These are phyloP conservation scores for Dinocampus coccinellae DNA, from an alignment of 2,888 invertebrate species.

Conservation along the genomic window DNA sequence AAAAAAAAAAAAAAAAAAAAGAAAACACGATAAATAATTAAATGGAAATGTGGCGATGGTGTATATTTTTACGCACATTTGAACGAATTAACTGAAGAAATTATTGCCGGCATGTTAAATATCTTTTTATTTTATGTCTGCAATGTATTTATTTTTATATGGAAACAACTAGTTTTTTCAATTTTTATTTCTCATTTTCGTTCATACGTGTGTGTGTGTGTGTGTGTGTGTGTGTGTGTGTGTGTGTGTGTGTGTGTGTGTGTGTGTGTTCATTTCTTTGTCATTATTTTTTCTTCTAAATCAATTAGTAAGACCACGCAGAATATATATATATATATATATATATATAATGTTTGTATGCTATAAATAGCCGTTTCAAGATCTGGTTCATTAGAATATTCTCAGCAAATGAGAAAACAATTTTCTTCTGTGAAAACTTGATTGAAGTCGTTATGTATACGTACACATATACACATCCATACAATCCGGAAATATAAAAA, in stretches of 20 bases:
- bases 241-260: no score
- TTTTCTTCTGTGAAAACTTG: background rate
- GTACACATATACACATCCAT: background rate
- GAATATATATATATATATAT: no score
- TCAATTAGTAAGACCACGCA: no score
- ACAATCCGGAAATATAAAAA: background rate
- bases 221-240: no score
- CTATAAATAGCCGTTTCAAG: background rate
- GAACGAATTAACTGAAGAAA: background rate
- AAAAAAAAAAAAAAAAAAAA: no score
- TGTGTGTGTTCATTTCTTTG: no score
- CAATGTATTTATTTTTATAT: background rate
- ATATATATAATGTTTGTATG: background rate
- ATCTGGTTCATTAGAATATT: background rate
- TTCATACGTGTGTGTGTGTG: no score
- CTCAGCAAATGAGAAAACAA: background rate
- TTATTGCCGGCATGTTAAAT: background rate
- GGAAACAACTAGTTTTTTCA: background rate
- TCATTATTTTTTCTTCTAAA: no score
- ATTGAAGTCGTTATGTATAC: background rate
- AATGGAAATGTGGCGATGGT: background rate
- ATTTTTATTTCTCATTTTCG: no score
- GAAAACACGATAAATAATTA: no score
- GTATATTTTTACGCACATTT: background rate
- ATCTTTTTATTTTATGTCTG: background rate